These are phyloP conservation scores for Ispidina lecontei DNA, from an alignment of 2,797 vertebrate species.

Conservation along the genomic window DNA sequence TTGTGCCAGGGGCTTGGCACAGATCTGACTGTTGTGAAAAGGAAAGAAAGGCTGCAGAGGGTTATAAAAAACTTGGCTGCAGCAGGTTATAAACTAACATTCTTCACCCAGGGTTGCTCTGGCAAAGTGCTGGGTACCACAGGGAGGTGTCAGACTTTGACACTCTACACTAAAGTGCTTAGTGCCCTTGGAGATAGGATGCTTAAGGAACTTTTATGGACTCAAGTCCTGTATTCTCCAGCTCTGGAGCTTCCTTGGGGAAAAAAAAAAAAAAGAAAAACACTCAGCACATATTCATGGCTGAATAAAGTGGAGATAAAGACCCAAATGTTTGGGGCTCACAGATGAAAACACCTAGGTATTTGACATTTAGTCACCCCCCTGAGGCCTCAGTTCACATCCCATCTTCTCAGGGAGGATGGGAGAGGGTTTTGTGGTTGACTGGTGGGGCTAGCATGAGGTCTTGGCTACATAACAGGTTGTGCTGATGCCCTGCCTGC, in stretches of 20 bases:
- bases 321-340: not conserved
- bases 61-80: not conserved
- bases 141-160: fast-evolving
- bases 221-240: not conserved
- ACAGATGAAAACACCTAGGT: not conserved
- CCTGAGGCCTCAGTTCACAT: not conserved
- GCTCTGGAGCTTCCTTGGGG: not conserved
- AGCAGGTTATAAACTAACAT: not conserved
- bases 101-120: not conserved
- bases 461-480: fast-evolving
- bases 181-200: not conserved
- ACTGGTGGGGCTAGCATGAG: not conserved
- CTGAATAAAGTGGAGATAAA: not conserved
- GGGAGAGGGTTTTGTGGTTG: not conserved
- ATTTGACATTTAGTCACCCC: not conserved
- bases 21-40: not conserved
- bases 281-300: not conserved
- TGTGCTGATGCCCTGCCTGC: not conserved
- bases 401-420: not conserved
- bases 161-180: not conserved
- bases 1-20: not conserved
- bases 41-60: not conserved
- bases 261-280: not conserved
- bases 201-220: not conserved
- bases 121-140: not conserved